Conservation (phyloP, 2,113 vertebrate species). For the Burhinus bistriatus region DNA sequence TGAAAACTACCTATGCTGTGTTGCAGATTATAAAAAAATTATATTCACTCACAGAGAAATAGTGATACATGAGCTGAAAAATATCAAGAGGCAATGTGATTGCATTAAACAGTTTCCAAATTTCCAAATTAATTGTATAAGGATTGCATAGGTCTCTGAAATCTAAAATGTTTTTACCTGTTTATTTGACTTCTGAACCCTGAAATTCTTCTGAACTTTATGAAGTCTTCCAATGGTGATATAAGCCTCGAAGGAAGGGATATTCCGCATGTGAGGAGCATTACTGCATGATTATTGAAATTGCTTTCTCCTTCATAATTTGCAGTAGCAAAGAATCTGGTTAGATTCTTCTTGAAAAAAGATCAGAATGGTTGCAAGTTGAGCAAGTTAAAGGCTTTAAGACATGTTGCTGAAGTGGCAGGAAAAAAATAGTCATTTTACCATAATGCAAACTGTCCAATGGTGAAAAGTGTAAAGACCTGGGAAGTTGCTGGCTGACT, state of each 20-base stretch:
- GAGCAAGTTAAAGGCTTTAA: not conserved
- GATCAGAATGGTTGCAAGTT: not conserved
- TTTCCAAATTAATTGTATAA: not conserved
- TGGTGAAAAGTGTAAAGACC: not conserved
- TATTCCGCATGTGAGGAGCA: not conserved
- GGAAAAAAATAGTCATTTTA: not conserved
- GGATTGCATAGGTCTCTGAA: accelerated
- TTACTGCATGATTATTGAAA: not conserved
- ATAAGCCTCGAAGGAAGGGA: not conserved
- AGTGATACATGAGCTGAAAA: not conserved
- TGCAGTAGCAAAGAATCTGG: not conserved
- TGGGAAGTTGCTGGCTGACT: not conserved
- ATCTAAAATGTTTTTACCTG: not conserved
- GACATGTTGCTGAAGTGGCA: not conserved
- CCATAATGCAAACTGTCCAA: not conserved
- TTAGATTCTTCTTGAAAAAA: not conserved
- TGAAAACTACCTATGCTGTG: not conserved
- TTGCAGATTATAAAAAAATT: not conserved
- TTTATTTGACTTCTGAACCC: not conserved
- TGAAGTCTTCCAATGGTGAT: not conserved
- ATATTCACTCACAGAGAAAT: too few species aligned
- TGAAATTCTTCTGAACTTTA: not conserved
- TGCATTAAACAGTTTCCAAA: not conserved
- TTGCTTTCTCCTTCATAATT: not conserved
- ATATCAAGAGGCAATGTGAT: too few species aligned